Evolutionary conservation across 2,113 vertebrate species (phyloP).

Genomic region (Balaenoptera acutorostrata): DNA sequence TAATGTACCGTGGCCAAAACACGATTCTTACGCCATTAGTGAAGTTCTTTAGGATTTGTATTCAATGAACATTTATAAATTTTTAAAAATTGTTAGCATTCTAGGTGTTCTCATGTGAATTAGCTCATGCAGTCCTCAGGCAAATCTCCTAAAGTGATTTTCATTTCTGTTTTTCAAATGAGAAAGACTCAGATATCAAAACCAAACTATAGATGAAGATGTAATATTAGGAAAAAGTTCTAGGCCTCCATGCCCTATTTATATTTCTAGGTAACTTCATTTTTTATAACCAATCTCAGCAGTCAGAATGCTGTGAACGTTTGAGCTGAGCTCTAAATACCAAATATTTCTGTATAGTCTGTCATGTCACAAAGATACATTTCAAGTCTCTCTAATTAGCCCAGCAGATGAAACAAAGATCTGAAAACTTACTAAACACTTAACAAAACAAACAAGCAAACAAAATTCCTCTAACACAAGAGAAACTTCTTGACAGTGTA

Average conservation of each 20-base stretch:
- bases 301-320: rapidly evolving
- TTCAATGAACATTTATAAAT: background rate
- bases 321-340: background rate
- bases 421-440: background rate
- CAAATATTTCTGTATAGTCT: background rate
- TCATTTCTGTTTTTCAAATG: background rate
- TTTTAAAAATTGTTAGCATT: background rate
- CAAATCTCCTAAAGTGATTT: background rate
- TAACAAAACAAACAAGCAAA: background rate
- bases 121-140: background rate
- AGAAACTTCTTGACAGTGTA: background rate
- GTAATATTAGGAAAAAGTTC: background rate
- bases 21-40: background rate
- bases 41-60: background rate
- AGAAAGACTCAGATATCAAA: background rate
- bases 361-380: too few relatives aligned
- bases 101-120: background rate
- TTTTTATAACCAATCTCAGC: background rate
- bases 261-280: background rate
- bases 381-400: background rate
- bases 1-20: background rate
- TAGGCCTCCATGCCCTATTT: background rate
- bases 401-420: background rate
- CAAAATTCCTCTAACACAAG: background rate
- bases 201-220: background rate